A percentile compares a stretch with the other conserved stretches of the same genome.
Conservation (phyloP, 2,113 vertebrate species). For the Xyrauchen texanus region DNA sequence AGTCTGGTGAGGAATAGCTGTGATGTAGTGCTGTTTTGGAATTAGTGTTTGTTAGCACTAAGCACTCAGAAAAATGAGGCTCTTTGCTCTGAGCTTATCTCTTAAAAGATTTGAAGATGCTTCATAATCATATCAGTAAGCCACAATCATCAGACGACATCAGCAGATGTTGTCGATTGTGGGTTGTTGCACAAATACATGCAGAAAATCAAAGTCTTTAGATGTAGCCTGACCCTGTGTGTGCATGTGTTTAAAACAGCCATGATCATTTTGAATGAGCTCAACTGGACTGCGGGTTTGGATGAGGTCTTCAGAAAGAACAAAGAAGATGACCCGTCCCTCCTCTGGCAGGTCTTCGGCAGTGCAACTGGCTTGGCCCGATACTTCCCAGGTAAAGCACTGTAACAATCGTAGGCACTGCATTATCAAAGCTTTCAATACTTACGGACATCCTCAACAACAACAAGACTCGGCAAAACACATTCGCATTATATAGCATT, state of each 20-base stretch:
- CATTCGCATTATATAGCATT: too few species aligned
- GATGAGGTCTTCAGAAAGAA: conserved; percentile 90
- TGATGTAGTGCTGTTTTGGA: background rate
- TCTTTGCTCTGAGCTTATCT: too few species aligned
- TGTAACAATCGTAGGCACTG: background rate
- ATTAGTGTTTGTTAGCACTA: too few species aligned
- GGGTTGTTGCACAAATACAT: background rate
- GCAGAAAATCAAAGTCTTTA: background rate
- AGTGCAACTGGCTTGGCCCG: conserved; percentile 92
- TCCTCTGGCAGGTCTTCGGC: conserved; percentile 96
- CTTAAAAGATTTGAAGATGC: too few species aligned
- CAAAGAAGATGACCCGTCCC: conserved; percentile 86
- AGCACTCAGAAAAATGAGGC: too few species aligned
- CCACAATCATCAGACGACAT: background rate
- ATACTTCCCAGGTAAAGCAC: conserved; percentile 88
- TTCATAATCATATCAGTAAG: background rate
- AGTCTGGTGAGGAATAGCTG: background rate
- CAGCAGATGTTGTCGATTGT: background rate
- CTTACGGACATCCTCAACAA: too few species aligned
- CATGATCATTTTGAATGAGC: conserved; percentile 91
- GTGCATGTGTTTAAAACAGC: conserved; percentile 68
- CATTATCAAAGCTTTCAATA: background rate
- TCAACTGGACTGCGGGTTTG: conserved; percentile 92
- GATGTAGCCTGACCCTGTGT: background rate
- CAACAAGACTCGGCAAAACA: too few species aligned